Percentiles rank a stretch among this genome's conserved stretches.
phyloP scores from a whole-genome alignment of 1,140 invertebrate genomes.

The Drosophila bocki region DNA sequence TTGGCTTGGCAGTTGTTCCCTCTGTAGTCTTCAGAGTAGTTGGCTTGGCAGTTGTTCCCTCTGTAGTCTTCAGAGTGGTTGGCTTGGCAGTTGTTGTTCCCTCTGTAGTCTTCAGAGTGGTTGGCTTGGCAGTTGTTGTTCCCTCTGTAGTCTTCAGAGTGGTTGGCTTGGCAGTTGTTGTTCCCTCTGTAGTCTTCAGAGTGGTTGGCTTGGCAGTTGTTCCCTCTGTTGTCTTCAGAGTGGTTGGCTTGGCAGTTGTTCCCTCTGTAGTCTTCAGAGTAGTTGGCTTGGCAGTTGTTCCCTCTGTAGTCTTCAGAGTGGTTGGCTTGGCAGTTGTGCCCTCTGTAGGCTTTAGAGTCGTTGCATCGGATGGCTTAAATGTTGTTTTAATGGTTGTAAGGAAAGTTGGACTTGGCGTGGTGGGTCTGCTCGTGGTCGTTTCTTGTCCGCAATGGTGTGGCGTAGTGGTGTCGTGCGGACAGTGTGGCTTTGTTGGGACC shows the following conservation, averaged over 20 bases:
- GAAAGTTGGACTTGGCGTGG: conserved; percentile 29
- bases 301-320: not conserved
- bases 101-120: not conserved
- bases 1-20: not conserved
- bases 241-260: not conserved
- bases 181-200: conserved; percentile 9
- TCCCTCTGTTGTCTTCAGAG: conserved; percentile 3
- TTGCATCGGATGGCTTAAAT: not conserved
- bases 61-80: not conserved
- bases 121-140: conserved; percentile 14
- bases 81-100: conserved; percentile 3
- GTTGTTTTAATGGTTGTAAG: conserved; percentile 40
- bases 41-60: no score
- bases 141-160: not conserved
- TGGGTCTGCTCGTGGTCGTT: conserved; percentile 13
- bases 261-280: not conserved
- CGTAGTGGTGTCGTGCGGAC: conserved; percentile 18
- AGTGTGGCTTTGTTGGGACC: conserved; percentile 17
- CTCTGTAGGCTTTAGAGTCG: not conserved
- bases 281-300: conserved; percentile 3
- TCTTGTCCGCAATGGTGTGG: conserved; percentile 12
- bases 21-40: conserved; percentile 6
- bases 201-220: conserved; percentile 13
- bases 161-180: conserved; percentile 12
- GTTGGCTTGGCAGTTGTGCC: conserved; percentile 9